These are phyloP conservation scores for Raja brachyura DNA, from an alignment of 2,113 vertebrate species.

Conservation along the genomic window DNA sequence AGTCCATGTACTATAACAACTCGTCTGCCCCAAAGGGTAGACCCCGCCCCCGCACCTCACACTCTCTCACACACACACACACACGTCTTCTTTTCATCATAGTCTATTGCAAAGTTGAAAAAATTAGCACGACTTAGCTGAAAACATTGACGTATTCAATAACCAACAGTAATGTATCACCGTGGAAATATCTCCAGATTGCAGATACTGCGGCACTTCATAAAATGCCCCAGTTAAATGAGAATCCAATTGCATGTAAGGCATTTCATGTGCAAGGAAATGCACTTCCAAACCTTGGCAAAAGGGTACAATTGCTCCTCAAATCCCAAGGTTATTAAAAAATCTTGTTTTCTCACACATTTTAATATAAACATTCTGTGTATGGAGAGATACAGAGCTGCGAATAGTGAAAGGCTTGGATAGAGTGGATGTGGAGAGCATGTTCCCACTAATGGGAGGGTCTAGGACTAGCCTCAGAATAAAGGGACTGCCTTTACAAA, in stretches of 20 bases:
- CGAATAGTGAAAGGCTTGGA: background rate
- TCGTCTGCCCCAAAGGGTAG: background rate
- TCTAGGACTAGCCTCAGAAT: too few relatives aligned
- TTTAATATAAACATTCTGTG: background rate
- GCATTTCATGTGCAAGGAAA: too few relatives aligned
- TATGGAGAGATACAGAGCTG: background rate
- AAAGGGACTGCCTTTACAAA: too few relatives aligned
- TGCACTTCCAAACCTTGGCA: background rate
- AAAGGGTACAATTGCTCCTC: too few relatives aligned
- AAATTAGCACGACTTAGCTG: background rate
- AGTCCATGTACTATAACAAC: background rate
- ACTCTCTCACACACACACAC: too few relatives aligned
- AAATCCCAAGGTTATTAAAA: too few relatives aligned
- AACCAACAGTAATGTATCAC: background rate
- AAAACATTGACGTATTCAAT: background rate
- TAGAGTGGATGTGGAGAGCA: too few relatives aligned
- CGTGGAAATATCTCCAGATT: background rate
- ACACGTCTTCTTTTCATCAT: background rate
- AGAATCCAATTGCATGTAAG: too few relatives aligned
- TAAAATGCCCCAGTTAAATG: too few relatives aligned
- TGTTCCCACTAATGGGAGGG: too few relatives aligned
- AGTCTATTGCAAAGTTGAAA: background rate
- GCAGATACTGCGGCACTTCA: background rate
- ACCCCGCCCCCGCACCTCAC: background rate
- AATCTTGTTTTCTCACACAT: background rate